phyloP scores from a whole-genome alignment of 2,113 vertebrate species.

The Leptobrachium leishanense region DNA sequence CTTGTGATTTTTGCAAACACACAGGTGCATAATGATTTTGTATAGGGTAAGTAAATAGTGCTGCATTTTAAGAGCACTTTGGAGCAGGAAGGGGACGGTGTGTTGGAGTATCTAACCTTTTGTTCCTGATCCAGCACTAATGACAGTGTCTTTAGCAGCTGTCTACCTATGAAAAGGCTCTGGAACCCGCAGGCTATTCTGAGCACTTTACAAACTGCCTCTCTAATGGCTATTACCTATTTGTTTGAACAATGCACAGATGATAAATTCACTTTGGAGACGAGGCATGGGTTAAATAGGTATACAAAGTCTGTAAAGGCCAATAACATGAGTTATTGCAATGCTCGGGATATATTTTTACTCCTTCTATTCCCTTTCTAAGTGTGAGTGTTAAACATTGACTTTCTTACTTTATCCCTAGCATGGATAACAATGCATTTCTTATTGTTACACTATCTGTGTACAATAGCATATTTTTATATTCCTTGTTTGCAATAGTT shows the following conservation, averaged over 20 bases:
- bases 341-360: no score
- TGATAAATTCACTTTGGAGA: background rate
- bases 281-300: background rate
- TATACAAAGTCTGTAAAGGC: background rate
- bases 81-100: conserved; percentile 25
- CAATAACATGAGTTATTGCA: background rate
- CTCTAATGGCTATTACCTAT: conserved; percentile 11
- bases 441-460: no score
- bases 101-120: conserved; percentile 17
- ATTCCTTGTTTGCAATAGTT: no score
- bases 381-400: no score
- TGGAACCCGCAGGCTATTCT: background rate
- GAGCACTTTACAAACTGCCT: background rate
- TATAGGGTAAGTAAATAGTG: background rate
- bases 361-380: no score
- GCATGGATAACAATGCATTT: no score
- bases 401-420: no score
- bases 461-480: no score
- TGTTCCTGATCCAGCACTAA: conserved; percentile 9
- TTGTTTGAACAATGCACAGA: conserved; percentile 18
- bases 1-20: no score
- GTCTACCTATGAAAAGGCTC: conserved; percentile 8
- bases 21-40: background rate
- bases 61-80: conserved; percentile 2
- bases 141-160: conserved; percentile 35